These are phyloP conservation scores for Ips nitidus DNA, from an alignment of 1,140 invertebrate genomes.

Conservation along the genomic window DNA sequence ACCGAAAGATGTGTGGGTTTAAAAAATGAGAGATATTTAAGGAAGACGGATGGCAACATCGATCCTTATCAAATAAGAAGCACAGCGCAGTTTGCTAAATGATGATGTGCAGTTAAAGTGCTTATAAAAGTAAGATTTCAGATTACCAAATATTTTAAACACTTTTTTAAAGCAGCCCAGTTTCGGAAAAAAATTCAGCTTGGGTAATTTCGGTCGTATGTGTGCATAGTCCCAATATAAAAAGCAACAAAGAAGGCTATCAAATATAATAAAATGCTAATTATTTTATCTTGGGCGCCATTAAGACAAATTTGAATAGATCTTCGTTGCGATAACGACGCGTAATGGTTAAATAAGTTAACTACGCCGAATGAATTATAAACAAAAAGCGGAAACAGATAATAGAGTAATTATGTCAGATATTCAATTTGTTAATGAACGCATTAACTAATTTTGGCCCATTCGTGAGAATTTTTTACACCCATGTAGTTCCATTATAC, in stretches of 20 bases:
- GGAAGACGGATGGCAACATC: conserved; percentile 29
- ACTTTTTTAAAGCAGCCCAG: conserved; percentile 5
- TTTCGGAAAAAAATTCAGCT: too few species aligned
- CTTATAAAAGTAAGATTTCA: conserved; percentile 26
- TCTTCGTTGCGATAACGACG: neutral
- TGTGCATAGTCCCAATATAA: neutral
- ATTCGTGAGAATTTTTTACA: conserved; percentile 25
- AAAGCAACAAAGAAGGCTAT: conserved; percentile 1
- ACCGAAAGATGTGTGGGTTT: conserved; percentile 32
- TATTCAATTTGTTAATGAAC: conserved; percentile 29
- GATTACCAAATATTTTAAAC: conserved; percentile 15
- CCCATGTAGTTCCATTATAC: conserved; percentile 15
- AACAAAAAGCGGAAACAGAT: conserved; percentile 26
- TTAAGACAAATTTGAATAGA: conserved; percentile 12
- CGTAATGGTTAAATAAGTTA: conserved; percentile 21
- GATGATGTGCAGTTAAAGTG: conserved; percentile 31
- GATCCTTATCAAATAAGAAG: conserved; percentile 36
- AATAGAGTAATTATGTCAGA: conserved; percentile 31
- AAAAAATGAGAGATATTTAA: conserved; percentile 37
- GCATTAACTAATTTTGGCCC: conserved; percentile 25
- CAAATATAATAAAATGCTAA: neutral
- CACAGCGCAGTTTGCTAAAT: conserved; percentile 33
- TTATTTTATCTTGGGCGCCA: neutral
- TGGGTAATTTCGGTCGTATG: too few species aligned
- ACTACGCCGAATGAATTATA: conserved; percentile 19